Evolutionary conservation across 2,888 invertebrate genomes (phyloP), one percentile per base, ranked within the genome.

Genomic region (Buathra laborator): DNA sequence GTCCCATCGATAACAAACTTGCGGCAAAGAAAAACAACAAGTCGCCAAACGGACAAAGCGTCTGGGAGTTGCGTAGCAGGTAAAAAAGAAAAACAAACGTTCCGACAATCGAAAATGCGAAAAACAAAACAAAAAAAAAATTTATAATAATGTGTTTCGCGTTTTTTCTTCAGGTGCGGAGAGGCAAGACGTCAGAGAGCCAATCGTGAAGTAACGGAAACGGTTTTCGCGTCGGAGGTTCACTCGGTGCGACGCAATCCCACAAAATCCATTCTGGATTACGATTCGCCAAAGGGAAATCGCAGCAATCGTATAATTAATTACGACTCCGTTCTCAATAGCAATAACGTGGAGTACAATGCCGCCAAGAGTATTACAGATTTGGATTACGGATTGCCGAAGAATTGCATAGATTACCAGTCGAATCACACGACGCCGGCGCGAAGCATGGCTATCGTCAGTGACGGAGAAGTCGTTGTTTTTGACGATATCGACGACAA

Each of bases 401-500:
- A 93, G 87, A 91, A 92, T 86, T 93, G 92, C 89, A 88, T 92
- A 94, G 93, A 94, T 88, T 93, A 94, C 88, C 87, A 90, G 77
- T 94, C 93, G 10, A 94, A 94, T 85, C 91, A 94, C 71, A 92
- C 93, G 68, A 93, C 93, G 29, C 93, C 91, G 68, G 93, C 90
- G 75, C 93, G 92, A 92, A 94, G 92, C 87, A 93, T 94, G 94
- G 93, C 94, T 29, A 93, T 94, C 16, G 96, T 97, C 86, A 96
- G 96, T 74, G 97, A 97, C 84, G 97, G 96, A 24, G 98, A 97
- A 93, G 97, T 97, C 70, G 97, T 97, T 89, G 97, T 97, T 74
- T 98, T 98, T 91, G 98, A 98, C 92, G 98, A 98, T 93, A 97
- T 97, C 85, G 97, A 96, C 87, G 98, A 98, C 90, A 96, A 96